Evolutionary conservation across 2,113 vertebrate species (phyloP).

Genomic region (Dasypus novemcinctus): DNA sequence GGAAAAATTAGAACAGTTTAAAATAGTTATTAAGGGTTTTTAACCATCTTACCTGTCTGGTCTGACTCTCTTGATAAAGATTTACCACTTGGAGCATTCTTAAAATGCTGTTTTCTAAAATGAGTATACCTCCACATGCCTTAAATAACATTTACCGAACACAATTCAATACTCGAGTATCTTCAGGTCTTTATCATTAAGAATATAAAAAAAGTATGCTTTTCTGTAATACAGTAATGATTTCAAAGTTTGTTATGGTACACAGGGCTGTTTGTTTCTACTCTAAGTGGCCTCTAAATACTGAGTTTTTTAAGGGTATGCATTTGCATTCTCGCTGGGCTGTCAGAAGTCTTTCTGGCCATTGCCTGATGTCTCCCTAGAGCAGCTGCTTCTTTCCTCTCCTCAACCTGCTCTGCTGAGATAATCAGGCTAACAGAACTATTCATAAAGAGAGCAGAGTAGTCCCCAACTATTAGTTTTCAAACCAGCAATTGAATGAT

Average conservation of each 20-base stretch:
- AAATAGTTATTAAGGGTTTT: conserved; percentile 49
- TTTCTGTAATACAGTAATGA: not conserved
- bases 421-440: not conserved
- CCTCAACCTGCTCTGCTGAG: not conserved
- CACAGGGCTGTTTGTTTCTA: not conserved
- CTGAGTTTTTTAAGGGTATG: not conserved
- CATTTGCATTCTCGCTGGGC: not conserved
- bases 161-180: conserved; percentile 17
- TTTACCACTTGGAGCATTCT: conserved; percentile 27
- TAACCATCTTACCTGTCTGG: not conserved
- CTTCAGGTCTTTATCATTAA: conserved; percentile 14
- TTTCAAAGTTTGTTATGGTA: not conserved
- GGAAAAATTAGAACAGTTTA: conserved; percentile 4
- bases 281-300: not conserved
- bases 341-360: not conserved
- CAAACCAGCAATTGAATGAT: conserved; percentile 22
- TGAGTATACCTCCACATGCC: not conserved
- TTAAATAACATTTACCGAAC: conserved; percentile 39
- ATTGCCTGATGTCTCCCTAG: not conserved
- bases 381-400: not conserved
- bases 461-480: not conserved
- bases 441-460: not conserved
- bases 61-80: conserved; percentile 19
- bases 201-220: not conserved
- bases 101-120: conserved; percentile 55